phyloP scores from a whole-genome alignment of 2,888 invertebrate genomes.

The Drosophila emarginata region DNA sequence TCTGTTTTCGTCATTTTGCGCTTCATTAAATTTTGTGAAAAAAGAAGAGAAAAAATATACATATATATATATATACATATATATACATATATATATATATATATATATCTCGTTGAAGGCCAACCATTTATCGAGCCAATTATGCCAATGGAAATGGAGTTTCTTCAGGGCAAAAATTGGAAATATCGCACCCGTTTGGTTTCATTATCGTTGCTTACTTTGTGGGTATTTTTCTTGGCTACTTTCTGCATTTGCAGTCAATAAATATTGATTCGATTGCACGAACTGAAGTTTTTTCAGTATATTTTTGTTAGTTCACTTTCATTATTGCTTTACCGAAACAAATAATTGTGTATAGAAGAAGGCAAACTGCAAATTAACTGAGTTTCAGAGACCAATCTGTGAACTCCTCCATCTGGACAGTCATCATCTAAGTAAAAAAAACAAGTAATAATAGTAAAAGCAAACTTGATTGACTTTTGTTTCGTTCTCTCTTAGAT shows the following conservation, averaged over 20 bases:
- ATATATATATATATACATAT: neutral
- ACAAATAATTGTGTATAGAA: neutral
- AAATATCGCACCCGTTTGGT: slow-evolving; percentile 2
- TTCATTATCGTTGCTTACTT: slow-evolving; percentile 15
- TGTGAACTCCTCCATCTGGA: neutral
- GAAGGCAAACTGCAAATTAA: neutral
- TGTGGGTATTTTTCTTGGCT: slow-evolving; percentile 26
- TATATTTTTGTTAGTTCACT: slow-evolving; percentile 27
- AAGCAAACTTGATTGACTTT: slow-evolving; percentile 19
- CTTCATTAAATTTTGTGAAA: slow-evolving; percentile 62
- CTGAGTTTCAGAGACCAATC: neutral
- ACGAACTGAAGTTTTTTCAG: slow-evolving; percentile 41
- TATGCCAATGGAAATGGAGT: slow-evolving; percentile 56
- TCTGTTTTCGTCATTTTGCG: slow-evolving; percentile 50
- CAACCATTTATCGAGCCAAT: slow-evolving; percentile 55
- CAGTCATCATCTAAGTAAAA: neutral
- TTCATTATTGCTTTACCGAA: slow-evolving; percentile 1
- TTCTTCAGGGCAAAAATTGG: slow-evolving; percentile 48
- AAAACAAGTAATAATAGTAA: neutral
- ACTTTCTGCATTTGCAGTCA: slow-evolving; percentile 54
- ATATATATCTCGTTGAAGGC: slow-evolving; percentile 1
- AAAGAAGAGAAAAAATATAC: slow-evolving; percentile 15
- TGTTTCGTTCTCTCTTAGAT: slow-evolving; percentile 7
- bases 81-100: too few species aligned
- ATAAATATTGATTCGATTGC: slow-evolving; percentile 65